Conservation (phyloP, 2,797 vertebrate species). For the Merluccius polli region DNA sequence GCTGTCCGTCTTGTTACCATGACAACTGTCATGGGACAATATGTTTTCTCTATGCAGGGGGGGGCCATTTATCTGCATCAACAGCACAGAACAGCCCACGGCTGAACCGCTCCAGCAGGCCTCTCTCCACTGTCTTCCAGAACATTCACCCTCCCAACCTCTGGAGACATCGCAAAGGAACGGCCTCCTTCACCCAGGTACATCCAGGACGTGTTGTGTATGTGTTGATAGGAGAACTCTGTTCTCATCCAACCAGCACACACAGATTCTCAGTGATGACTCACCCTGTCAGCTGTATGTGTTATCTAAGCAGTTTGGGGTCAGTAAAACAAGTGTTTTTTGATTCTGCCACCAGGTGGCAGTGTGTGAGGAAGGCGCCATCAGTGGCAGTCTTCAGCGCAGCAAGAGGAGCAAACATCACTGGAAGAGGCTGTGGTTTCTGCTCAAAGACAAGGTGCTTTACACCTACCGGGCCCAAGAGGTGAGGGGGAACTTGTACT, state of each 20-base stretch:
- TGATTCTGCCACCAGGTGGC: constrained; percentile 43
- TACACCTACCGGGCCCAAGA: constrained; percentile 91
- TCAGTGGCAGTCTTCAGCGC: constrained; percentile 88
- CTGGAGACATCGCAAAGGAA: constrained; percentile 89
- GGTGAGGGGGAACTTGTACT: constrained; percentile 74
- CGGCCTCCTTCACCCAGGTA: constrained; percentile 85
- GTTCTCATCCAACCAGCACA: neutral
- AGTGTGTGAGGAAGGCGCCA: constrained; percentile 68
- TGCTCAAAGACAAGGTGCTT: constrained; percentile 98
- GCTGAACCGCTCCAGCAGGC: constrained; percentile 75
- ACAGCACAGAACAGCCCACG: constrained; percentile 76
- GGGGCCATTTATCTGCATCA: constrained; percentile 53
- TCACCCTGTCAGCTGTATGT: too few relatives aligned
- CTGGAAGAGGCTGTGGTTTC: constrained; percentile 98
- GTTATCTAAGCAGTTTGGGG: neutral
- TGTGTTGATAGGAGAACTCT: too few relatives aligned
- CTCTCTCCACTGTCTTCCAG: constrained; percentile 89
- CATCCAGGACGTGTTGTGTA: constrained; percentile 9
- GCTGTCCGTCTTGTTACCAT: too few relatives aligned
- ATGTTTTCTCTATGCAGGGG: constrained; percentile 28
- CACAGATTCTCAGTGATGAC: too few relatives aligned
- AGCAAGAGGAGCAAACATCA: constrained; percentile 88
- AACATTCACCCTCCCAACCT: constrained; percentile 89
- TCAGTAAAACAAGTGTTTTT: too few relatives aligned
- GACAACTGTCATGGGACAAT: too few relatives aligned